Evolutionary conservation across 2,797 vertebrate species (phyloP).

Genomic region (Odontamblyopus rebecca): DNA sequence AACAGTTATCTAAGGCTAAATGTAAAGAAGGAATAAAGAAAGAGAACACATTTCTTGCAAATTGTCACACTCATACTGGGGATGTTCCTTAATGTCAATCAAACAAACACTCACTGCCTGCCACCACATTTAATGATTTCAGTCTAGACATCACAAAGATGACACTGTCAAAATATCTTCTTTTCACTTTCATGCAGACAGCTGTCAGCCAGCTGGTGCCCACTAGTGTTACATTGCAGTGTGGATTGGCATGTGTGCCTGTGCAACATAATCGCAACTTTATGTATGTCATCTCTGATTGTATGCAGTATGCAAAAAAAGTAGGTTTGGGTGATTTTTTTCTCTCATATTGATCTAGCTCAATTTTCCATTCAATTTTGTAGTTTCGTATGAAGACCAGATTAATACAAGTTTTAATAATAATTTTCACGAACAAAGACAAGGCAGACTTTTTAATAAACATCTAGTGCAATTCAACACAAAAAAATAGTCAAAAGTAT

Average conservation of each 20-base stretch:
- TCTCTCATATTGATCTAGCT: background rate
- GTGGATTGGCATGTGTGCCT: constrained; percentile 15
- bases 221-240: constrained; percentile 37
- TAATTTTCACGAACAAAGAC: background rate
- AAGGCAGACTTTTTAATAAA: background rate
- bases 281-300: constrained; percentile 2
- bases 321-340: background rate
- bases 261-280: constrained; percentile 24
- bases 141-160: constrained; percentile 66
- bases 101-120: constrained; percentile 43
- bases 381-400: background rate
- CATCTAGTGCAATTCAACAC: background rate
- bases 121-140: constrained; percentile 53
- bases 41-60: background rate
- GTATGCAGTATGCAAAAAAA: background rate
- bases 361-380: background rate
- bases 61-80: constrained; percentile 24
- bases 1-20: background rate
- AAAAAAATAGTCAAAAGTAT: background rate
- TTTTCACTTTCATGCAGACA: constrained; percentile 59
- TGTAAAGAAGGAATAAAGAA: background rate
- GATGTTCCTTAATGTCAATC: constrained; percentile 58
- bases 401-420: background rate
- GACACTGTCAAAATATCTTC: constrained; percentile 66
- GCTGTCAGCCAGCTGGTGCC: constrained; percentile 70